Percentiles rank a stretch among this genome's conserved stretches.
These are phyloP conservation scores for Hippoglossus hippoglossus DNA, from an alignment of 2,797 vertebrate species.

Conservation along the genomic window DNA sequence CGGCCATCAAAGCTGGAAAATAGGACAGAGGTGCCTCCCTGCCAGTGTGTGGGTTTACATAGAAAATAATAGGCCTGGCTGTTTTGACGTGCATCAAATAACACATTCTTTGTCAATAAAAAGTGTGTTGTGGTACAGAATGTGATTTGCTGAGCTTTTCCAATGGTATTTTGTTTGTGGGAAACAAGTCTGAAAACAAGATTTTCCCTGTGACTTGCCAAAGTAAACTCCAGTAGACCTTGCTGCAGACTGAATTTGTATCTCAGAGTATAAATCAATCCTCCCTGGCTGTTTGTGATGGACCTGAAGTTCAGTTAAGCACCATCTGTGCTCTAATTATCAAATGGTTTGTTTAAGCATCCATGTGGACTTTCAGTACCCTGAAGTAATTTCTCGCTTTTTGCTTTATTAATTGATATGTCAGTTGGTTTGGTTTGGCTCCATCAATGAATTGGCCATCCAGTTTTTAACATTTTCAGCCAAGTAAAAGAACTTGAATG, in stretches of 20 bases:
- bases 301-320: constrained; percentile 46
- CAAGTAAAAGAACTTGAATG: not conserved
- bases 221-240: constrained; percentile 39
- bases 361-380: constrained; percentile 41
- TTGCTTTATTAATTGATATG: constrained; percentile 43
- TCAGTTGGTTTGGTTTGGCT: constrained; percentile 41
- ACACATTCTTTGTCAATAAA: constrained; percentile 8
- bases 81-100: constrained; percentile 22
- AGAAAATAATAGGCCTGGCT: constrained; percentile 14
- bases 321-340: constrained; percentile 65
- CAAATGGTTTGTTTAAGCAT: constrained; percentile 46
- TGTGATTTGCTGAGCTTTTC: constrained; percentile 25
- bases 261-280: constrained; percentile 21
- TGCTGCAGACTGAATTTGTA: constrained; percentile 24
- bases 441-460: constrained; percentile 18
- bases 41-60: constrained; percentile 15
- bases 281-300: constrained; percentile 42
- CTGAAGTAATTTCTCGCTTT: constrained; percentile 31
- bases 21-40: constrained; percentile 2
- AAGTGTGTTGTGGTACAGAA: constrained; percentile 17
- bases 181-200: constrained; percentile 29
- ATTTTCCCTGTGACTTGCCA: constrained; percentile 23
- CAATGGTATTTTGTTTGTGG: constrained; percentile 14
- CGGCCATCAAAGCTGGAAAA: constrained; percentile 15
- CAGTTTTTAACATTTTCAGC: not conserved